Conservation (phyloP, 2,113 vertebrate species). For the Channa maculata region DNA sequence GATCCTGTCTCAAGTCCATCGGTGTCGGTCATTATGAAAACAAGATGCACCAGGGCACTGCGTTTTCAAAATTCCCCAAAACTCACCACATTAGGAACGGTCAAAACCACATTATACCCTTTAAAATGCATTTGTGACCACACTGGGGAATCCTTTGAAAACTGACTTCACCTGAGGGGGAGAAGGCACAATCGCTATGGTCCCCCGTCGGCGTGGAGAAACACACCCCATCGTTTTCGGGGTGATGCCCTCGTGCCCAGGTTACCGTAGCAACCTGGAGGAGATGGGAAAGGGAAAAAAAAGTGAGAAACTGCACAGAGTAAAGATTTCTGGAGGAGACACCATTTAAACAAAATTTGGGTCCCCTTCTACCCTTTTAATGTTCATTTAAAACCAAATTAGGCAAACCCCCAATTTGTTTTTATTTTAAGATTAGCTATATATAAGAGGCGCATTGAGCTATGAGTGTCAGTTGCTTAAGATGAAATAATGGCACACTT, state of each 20-base stretch:
- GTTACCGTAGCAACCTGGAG: constrained; percentile 79
- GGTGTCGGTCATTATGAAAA: not conserved
- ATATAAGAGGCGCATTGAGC: constrained; percentile 51
- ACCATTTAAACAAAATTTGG: constrained; percentile 51
- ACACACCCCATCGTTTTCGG: constrained; percentile 53
- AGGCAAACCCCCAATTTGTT: constrained; percentile 25
- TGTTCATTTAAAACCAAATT: constrained; percentile 46
- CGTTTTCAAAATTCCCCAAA: constrained; percentile 6
- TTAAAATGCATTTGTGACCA: constrained; percentile 6
- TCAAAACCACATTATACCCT: no score
- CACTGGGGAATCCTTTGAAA: constrained; percentile 52
- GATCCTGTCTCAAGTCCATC: not conserved
- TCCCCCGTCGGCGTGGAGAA: constrained; percentile 49
- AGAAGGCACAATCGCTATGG: constrained; percentile 52
- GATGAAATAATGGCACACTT: constrained; percentile 61
- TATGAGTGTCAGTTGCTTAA: constrained; percentile 35
- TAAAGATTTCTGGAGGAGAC: constrained; percentile 40
- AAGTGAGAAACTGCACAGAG: constrained; percentile 51
- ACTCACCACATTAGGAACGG: not conserved
- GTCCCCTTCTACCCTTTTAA: constrained; percentile 63
- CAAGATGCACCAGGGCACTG: constrained; percentile 13
- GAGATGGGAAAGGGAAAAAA: constrained; percentile 52
- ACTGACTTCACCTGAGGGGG: constrained; percentile 73
- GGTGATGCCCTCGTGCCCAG: constrained; percentile 65
- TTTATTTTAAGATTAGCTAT: constrained; percentile 68